Percentiles rank a stretch among this genome's conserved stretches.
These are phyloP conservation scores for Allacma fusca DNA, from an alignment of 2,888 invertebrate species.

Conservation along the genomic window DNA sequence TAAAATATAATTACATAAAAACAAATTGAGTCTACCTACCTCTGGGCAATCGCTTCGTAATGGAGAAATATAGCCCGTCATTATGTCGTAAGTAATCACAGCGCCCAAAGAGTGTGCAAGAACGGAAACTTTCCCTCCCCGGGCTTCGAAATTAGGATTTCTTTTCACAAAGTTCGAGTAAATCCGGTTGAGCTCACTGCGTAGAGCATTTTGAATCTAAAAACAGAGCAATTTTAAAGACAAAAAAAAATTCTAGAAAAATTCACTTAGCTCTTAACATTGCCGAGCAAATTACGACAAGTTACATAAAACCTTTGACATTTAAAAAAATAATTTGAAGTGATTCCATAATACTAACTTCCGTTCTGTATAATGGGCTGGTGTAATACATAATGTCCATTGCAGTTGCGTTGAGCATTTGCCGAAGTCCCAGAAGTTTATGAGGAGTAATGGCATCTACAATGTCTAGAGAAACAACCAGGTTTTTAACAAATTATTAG, in stretches of 20 bases:
- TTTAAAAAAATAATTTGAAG: too few relatives aligned
- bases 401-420: slow-evolving; percentile 73
- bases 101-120: slow-evolving; percentile 74
- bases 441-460: slow-evolving; percentile 75
- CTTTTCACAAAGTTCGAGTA: slow-evolving; percentile 73
- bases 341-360: slow-evolving; percentile 65
- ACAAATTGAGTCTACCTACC: slow-evolving; percentile 16
- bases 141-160: slow-evolving; percentile 71
- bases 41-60: slow-evolving; percentile 36
- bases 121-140: slow-evolving; percentile 72
- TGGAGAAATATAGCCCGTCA: slow-evolving; percentile 66
- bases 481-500: background rate
- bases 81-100: slow-evolving; percentile 75
- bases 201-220: slow-evolving; percentile 68
- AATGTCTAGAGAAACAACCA: slow-evolving; percentile 65
- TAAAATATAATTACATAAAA: background rate
- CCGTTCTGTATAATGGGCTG: slow-evolving; percentile 74
- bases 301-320: background rate
- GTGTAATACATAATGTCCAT: slow-evolving; percentile 80
- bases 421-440: slow-evolving; percentile 71
- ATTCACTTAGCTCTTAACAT: too few relatives aligned
- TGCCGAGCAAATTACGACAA: too few relatives aligned
- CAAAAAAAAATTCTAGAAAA: too few relatives aligned
- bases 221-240: slow-evolving; percentile 23
- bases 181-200: slow-evolving; percentile 71